These are phyloP conservation scores for Antedon mediterranea DNA, from an alignment of 53 echinoderm and acorn worm genomes.

Conservation along the genomic window DNA sequence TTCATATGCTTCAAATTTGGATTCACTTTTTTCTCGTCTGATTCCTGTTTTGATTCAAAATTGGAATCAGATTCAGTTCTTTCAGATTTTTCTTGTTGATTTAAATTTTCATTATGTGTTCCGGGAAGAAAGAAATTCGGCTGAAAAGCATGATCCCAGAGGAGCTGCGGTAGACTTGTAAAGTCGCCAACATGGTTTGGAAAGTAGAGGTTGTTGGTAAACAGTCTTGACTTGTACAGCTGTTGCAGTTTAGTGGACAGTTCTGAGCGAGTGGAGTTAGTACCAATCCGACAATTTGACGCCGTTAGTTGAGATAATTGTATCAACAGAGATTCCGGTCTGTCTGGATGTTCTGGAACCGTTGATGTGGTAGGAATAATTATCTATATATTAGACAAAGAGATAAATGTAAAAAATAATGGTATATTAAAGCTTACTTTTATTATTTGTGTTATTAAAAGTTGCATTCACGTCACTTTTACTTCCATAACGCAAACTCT, in stretches of 20 bases:
- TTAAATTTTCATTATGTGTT: not conserved
- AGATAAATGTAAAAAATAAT: no score
- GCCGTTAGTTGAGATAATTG: conserved; percentile 83
- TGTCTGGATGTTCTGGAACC: conserved; percentile 66
- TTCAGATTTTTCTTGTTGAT: not conserved
- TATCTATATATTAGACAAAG: conserved; percentile 3
- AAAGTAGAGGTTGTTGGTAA: conserved; percentile 17
- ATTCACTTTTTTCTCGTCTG: not conserved
- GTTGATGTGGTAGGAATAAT: conserved; percentile 37
- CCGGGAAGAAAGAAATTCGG: conserved; percentile 56
- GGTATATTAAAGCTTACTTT: no score
- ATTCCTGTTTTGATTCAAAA: not conserved
- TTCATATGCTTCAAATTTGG: not conserved
- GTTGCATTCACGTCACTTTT: no score
- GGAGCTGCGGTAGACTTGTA: conserved; percentile 38
- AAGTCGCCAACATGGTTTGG: conserved; percentile 24
- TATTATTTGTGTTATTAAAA: no score
- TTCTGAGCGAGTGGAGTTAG: conserved; percentile 52
- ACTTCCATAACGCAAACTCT: no score
- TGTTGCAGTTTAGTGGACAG: conserved; percentile 66
- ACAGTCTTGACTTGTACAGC: conserved; percentile 47
- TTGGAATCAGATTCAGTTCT: not conserved
- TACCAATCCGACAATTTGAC: conserved; percentile 78
- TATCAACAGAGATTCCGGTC: conserved; percentile 67
- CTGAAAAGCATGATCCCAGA: conserved; percentile 78